Conservation (phyloP, 2,888 invertebrate species). For the Boloria euphrosyne region DNA sequence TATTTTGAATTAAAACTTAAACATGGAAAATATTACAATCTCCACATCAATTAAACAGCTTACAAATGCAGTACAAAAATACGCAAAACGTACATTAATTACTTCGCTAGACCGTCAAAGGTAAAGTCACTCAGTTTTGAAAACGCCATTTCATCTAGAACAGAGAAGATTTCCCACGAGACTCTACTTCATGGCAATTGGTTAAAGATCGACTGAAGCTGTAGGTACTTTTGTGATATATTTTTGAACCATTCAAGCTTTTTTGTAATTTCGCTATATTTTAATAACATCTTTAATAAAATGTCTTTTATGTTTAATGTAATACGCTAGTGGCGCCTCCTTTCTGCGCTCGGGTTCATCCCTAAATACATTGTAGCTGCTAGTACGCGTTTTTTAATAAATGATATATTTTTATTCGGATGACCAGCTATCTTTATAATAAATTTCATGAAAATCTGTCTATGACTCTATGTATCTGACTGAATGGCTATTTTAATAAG, state of each 20-base stretch:
- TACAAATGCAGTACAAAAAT: neutral
- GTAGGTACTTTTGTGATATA: slow-evolving; percentile 12
- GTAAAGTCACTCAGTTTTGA: slow-evolving; percentile 24
- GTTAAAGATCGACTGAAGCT: slow-evolving; percentile 31
- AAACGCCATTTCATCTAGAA: slow-evolving; percentile 30
- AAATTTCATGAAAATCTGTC: too few species aligned
- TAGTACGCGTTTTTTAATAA: too few species aligned
- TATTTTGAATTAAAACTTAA: neutral
- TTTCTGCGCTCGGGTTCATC: too few species aligned
- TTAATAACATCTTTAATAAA: too few species aligned
- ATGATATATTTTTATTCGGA: too few species aligned
- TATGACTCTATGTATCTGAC: too few species aligned
- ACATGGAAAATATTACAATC: neutral
- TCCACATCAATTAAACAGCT: neutral
- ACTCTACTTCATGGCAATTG: slow-evolving; percentile 33
- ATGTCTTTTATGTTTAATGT: too few species aligned
- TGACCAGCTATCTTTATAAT: too few species aligned
- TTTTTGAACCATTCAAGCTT: slow-evolving; percentile 1
- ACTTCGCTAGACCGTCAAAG: slow-evolving; percentile 25
- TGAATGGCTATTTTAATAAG: too few species aligned
- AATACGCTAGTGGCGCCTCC: too few species aligned
- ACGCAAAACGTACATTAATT: slow-evolving; percentile 16
- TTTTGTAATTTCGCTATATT: neutral
- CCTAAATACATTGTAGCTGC: too few species aligned
- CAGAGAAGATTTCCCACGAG: slow-evolving; percentile 36